Base-by-base conservation (phyloP, 1,140 invertebrate species). In the Pogonomyrmex californicus region DNA sequence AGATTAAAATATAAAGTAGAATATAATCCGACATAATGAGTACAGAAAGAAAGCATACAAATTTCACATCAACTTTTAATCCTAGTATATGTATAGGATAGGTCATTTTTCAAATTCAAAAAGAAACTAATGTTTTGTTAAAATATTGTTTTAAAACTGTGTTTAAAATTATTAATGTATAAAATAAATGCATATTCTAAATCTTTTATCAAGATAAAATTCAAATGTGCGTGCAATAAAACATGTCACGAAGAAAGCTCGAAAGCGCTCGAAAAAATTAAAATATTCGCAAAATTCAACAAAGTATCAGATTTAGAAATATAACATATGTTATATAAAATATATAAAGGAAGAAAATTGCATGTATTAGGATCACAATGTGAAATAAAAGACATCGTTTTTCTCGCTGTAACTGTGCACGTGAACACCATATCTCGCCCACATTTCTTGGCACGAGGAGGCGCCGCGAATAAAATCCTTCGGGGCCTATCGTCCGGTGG, bases 401-500 rank as follows among this genome's bases (percentile, higher is more conserved):
- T 23, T 3, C 41, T n/a, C 51, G 38, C 51, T 51, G 36, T 17
- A 33, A 85, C 71, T 23, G 51, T n/a, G 68, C 76, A 38, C 66
- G 44, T 30, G 51, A 44, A 38, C 66, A 66, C 23, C 49, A 30
- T 62, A 65, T 51, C 23, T 4, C 10, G 12, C 0, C 3, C 33
- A 51, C 23, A 77, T 36, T 70, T 68, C 7, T 17, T 0, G n/a
- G 5, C 10, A 12, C 12, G 58, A 44, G 47, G 17, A 30, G 41
- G 41, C 23, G 47, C 44, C 56, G 49, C 44, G 23, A 60, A 75
- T 75, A 73, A 83, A 83, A 62, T 60, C 79, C 79, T 60, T 47
- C 79, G 68, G 79, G 79, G 68, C 68, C 54, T 54, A 60, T 75
- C 79, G 79, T 73, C 79, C 79, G 30, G 54, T 51, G n/a, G 1